Conservation (phyloP, 2,888 invertebrate species). For the Drosophila suboccidentalis region DNA sequence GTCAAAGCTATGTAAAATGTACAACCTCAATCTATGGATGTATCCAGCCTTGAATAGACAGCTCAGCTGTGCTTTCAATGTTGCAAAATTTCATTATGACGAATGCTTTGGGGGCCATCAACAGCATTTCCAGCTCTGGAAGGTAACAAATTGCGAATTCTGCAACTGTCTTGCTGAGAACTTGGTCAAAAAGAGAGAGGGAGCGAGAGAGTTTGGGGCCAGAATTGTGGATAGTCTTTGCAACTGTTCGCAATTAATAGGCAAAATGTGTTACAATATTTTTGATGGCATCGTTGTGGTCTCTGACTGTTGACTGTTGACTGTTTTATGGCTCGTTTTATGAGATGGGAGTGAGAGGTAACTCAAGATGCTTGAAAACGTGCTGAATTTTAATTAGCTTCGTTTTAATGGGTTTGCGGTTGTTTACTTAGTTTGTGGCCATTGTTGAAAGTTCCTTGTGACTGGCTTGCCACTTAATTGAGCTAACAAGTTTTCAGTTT, state of each 20-base stretch:
- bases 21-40: slow-evolving; percentile 2
- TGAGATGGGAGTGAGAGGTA: slow-evolving; percentile 12
- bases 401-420: slow-evolving; percentile 65
- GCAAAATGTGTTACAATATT: slow-evolving; percentile 80
- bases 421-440: slow-evolving; percentile 50
- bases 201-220: neutral
- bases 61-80: slow-evolving; percentile 47
- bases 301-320: slow-evolving; percentile 48
- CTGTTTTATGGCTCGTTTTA: slow-evolving; percentile 67
- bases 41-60: slow-evolving; percentile 23
- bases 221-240: slow-evolving; percentile 23
- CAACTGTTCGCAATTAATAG: slow-evolving; percentile 69
- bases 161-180: slow-evolving; percentile 29
- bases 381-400: slow-evolving; percentile 80
- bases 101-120: slow-evolving; percentile 34
- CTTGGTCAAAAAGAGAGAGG: slow-evolving; percentile 3
- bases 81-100: slow-evolving; percentile 67
- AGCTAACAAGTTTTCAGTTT: slow-evolving; percentile 21
- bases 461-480: slow-evolving; percentile 28
- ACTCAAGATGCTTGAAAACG: slow-evolving; percentile 45
- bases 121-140: slow-evolving; percentile 4
- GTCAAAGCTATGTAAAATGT: slow-evolving; percentile 10
- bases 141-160: slow-evolving; percentile 47
- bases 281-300: slow-evolving; percentile 70
- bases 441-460: slow-evolving; percentile 22